Evolutionary conservation across 1,140 invertebrate genomes (phyloP), one percentile per base, ranked within the genome.

Genomic region (Drosophila chauvacae): DNA sequence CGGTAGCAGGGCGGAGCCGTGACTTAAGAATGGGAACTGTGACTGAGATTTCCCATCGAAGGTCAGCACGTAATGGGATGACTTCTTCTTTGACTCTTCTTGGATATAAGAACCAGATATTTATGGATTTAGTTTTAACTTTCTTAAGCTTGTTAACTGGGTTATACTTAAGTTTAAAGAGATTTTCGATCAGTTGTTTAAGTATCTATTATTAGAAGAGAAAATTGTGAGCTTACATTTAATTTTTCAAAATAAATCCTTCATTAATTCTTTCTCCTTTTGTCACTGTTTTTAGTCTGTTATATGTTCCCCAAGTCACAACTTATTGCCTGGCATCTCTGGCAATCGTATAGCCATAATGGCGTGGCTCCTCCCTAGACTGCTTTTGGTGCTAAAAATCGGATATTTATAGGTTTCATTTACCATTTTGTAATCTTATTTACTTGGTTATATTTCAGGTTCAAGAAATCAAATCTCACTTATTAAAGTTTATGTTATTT

Each of bases 311-410:
- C 13, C 9, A 14, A 62, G 57, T 80, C 50, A 79, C 76, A 26
- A 68, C 39, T 62, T 70, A 7, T 20, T 10, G 30, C 47, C 20
- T 45, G 60, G 53, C 79, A 81, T 57, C 79, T 64, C 77, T 72
- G 50, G 18, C 53, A 10, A 56, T 33, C 45, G 57, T 64, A 64
- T 58, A 62, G 56, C 42, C 57, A 3, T 10, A 11, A 11, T 33
- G 9, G 10, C 2, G 10, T 33, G 30, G 11, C 30, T 33, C 9
- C 30, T 33, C 10, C 30, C 10, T 11, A 2, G 35, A 5, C 35
- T 13, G 11, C 6, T 35, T 35, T 35, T 35, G 10, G 10, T 11
- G 0, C 0, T 11, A 35, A 11, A 13, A 35, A 35, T 1, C 33
- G 3, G 0, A 4, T 35, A 35, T 35, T 35, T 1, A 35, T 13